Base-by-base conservation (phyloP, 2,888 invertebrate species). In the Pherbina coryleti region DNA sequence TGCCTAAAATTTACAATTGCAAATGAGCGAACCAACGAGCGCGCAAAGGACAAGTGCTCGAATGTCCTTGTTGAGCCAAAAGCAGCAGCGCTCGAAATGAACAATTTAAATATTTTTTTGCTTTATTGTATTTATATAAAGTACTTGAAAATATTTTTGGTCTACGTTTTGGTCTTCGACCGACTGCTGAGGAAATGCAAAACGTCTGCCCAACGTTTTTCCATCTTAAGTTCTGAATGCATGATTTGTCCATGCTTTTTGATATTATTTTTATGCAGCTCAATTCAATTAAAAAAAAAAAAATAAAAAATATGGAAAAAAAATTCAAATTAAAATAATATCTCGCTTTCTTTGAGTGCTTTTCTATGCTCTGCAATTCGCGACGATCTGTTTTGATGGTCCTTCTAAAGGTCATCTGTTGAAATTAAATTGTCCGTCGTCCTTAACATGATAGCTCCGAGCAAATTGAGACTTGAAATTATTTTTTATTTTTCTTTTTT, bases 291-390 rank as follows among this genome's bases (percentile, higher is more conserved):
- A 11, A 11, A 11, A 44, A 44, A 44, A 44, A 11, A 44, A 44
- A 44, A 44, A 44, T 1, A 11, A 44, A 31, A 37, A 37, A 1
- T 37, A 57, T 57, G 22, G n/a, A n/a, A n/a, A n/a, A n/a, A n/a
- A n/a, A n/a, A n/a, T n/a, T 57, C 57, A 60, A 60, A 37, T 66
- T 34, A 66, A 66, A 66, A 66, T 66, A 34, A 66, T 34, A 28
- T 64, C 28, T 28, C 28, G 31, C n/a, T 28, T 22, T 5, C 64
- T 31, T 28, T 64, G 11, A n/a, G 7, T 37, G 37, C 37, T 37
- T 4, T 37, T n/a, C 28, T 25, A 25, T 28, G 64, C 37, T 66
- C 17, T n/a, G 64, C 28, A 25, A 25, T 25, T 64, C 8, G 25
- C n/a, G 64, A 17, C 64, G 17, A n/a, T 66, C 66, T 31, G 37